Evolutionary conservation across 2,113 vertebrate species (phyloP), one percentile per base, ranked within the genome.

Genomic region (Tringa solitaria): DNA sequence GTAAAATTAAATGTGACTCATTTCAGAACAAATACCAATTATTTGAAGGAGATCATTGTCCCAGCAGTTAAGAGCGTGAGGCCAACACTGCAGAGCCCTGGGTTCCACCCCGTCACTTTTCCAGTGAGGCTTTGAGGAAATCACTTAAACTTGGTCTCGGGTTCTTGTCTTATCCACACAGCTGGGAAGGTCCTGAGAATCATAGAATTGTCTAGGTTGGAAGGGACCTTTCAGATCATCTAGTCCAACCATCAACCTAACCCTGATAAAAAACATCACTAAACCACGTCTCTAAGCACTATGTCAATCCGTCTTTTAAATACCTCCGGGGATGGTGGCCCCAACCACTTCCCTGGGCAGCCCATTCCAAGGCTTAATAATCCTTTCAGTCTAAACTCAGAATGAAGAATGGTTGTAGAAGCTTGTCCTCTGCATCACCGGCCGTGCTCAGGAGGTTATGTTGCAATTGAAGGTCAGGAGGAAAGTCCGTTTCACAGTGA

Each of bases 391-490:
- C 18, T 46, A 46, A 46, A 46, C 45, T n/a, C 4, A 22, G 48
- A 87, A 39, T 33, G 15, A 37, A 37, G 8, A 50, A 30, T 0
- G 0, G 45, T 14, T 33, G 16, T 0, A 30, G 24, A 20, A 45
- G 10, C 51, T 33, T 54, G 24, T 14, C 24, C 23, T 67, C 33
- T 15, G 30, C 53, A 35, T 46, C n/a, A 32, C 8, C 54, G 32
- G 7, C 53, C 24, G 1, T 8, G 11, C 39, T 41, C 8, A 0
- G 26, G 30, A 35, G 6, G 46, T 67, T 32, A 48, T 9, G 14
- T 53, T 10, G n/a, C 6, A 6, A 41, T 3, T 17, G 8, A 9
- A 61, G 81, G 27, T 21, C 18, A 37, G 20, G 18, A 2, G 22
- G 60, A 10, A 67, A 19, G 65, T 35, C 73, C 39, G 5, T 46